Base-by-base conservation (phyloP, 2,888 invertebrate genomes). In the Drosophila subquinaria region DNA sequence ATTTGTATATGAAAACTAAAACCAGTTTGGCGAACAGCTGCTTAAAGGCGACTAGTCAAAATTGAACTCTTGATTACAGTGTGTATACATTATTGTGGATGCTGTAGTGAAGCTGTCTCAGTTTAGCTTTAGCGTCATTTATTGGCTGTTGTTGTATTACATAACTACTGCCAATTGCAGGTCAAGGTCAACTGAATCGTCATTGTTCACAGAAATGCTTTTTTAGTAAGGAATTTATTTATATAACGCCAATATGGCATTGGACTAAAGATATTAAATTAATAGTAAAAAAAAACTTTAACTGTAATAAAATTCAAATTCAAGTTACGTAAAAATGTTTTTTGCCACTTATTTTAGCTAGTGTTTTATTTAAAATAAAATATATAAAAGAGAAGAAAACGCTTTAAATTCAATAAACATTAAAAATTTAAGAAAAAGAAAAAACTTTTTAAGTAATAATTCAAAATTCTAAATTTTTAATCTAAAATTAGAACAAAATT, bases 121-220 rank as follows among this genome's bases (percentile, higher is more conserved):
- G 50, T 51, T 43, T 42, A 40, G 20, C 15, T 47, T 42, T 57
- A 69, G 43, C 15, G 33, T 3, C 48, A 75, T 43, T 63, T 60
- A 59, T 38, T 72, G 23, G 15, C 38, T 50, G 45, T 56, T 61
- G 60, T 13, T 30, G 68, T 65, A 53, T 76, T 73, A 59, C 69
- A 42, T 61, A 76, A 76, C 60, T 60, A 55, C 52, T 73, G 76
- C 56, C 81, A 68, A 76, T 79, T 81, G 87, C 82, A 45, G 82
- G 87, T 84, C 85, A 83, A 83, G 88, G 84, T 51, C 64, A 60
- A 17, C 1, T 55, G 50, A 71, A 45, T 61, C 74, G 53, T 40
- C 65, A 23, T 51, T 23, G 6, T 36, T 20, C 2, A 20, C 4
- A 1, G 8, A 35, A 6, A 35, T 13, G 20, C 36, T 17, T 51